A percentile compares a stretch with the other conserved stretches of the same genome.
Evolutionary conservation across 2,888 invertebrate species (phyloP).

Genomic region (Gastracanthus pulcherrimus): DNA sequence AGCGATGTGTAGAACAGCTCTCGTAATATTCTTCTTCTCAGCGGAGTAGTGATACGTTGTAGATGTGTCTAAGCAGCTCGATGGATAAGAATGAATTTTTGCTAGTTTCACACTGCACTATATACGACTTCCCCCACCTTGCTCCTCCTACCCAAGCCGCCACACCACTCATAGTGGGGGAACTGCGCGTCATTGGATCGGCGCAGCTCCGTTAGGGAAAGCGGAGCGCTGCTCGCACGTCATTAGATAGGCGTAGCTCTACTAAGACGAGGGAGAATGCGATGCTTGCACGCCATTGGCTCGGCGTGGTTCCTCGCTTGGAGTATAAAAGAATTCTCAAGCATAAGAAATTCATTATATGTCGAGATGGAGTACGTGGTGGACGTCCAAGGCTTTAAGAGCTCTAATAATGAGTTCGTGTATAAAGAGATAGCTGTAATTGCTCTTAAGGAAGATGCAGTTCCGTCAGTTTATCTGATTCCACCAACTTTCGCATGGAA

Average conservation of each 20-base stretch:
- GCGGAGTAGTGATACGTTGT: neutral
- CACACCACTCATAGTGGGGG: neutral
- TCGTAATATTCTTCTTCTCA: no score
- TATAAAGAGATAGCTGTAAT: neutral
- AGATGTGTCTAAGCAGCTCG: neutral
- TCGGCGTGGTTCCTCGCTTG: neutral
- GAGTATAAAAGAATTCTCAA: neutral
- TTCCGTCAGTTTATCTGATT: neutral
- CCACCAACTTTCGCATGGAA: neutral
- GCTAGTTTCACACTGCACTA: neutral
- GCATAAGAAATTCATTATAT: neutral
- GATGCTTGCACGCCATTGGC: neutral
- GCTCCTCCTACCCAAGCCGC: no score
- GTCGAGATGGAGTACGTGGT: neutral
- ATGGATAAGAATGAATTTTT: neutral
- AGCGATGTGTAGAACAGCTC: no score
- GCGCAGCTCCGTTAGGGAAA: no score
- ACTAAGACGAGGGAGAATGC: neutral
- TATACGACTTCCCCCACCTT: no score
- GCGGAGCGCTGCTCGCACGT: neutral
- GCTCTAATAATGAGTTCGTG: neutral
- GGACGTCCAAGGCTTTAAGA: neutral
- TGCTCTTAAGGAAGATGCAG: neutral
- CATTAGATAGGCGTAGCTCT: neutral
- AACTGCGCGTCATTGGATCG: no score